These are phyloP conservation scores for Melanotaenia maccullochi DNA, from an alignment of 2,797 vertebrate genomes.

Conservation along the genomic window DNA sequence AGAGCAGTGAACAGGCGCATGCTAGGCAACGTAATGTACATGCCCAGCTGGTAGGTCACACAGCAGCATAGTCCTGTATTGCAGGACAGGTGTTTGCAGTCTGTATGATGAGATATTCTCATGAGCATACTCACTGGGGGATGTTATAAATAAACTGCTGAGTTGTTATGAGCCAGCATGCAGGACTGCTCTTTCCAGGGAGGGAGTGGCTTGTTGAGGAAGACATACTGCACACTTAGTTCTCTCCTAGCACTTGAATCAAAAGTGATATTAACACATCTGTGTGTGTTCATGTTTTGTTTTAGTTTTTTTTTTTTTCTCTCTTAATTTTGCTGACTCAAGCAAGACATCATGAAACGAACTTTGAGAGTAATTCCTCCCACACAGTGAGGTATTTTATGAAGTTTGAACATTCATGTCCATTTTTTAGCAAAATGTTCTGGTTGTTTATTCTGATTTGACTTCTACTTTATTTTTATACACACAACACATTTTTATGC, in stretches of 20 bases:
- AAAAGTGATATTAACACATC: slow-evolving; percentile 10
- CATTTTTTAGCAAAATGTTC: slow-evolving; percentile 14
- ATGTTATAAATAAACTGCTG: slow-evolving; percentile 81
- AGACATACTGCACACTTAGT: slow-evolving; percentile 44
- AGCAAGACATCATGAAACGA: background rate
- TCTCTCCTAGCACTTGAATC: slow-evolving; percentile 3
- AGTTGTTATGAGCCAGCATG: slow-evolving; percentile 75
- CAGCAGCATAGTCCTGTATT: slow-evolving; percentile 40
- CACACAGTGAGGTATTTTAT: background rate
- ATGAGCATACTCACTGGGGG: slow-evolving; percentile 59
- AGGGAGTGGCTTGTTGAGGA: slow-evolving; percentile 57
- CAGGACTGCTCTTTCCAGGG: slow-evolving; percentile 61
- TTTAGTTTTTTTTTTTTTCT: background rate
- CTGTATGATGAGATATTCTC: slow-evolving; percentile 59
- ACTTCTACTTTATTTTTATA: slow-evolving; percentile 2
- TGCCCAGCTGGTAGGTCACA: slow-evolving; percentile 49
- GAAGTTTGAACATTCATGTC: slow-evolving; percentile 16
- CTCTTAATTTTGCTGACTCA: background rate
- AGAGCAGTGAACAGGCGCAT: slow-evolving; percentile 3
- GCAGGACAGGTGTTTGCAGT: slow-evolving; percentile 66
- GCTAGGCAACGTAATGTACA: slow-evolving; percentile 17
- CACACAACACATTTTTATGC: slow-evolving; percentile 1
- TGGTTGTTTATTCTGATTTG: background rate
- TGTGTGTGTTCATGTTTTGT: background rate
- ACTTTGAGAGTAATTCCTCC: slow-evolving; percentile 21